These are phyloP conservation scores for Sinocyclocheilus grahami DNA, from an alignment of 2,113 vertebrate genomes.

Conservation along the genomic window DNA sequence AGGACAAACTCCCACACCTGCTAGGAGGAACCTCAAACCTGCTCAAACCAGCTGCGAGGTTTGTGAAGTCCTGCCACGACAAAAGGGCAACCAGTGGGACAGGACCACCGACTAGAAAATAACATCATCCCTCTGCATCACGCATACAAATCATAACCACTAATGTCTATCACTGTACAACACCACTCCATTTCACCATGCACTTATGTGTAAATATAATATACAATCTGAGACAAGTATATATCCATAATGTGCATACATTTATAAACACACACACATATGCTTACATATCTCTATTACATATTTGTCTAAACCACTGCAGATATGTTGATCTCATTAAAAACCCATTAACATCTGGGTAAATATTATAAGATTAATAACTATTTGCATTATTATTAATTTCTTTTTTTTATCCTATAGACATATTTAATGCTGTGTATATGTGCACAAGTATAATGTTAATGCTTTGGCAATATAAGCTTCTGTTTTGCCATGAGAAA, in stretches of 20 bases:
- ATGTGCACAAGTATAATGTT: neutral
- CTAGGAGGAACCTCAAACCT: neutral
- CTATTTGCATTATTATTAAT: too few relatives aligned
- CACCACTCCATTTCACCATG: neutral
- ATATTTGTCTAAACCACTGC: neutral
- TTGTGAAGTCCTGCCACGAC: slow-evolving; percentile 15
- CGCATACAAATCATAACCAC: slow-evolving; percentile 3
- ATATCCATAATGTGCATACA: neutral
- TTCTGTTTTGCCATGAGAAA: slow-evolving; percentile 5
- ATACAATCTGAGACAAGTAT: neutral
- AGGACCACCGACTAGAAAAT: slow-evolving; percentile 5
- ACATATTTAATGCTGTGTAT: neutral
- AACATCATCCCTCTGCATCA: slow-evolving; percentile 4
- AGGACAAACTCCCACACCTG: slow-evolving; percentile 15
- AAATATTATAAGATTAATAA: too few relatives aligned
- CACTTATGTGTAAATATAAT: neutral
- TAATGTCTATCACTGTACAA: neutral
- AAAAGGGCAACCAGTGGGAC: slow-evolving; percentile 31
- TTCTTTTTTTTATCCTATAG: neutral
- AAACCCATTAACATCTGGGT: neutral
- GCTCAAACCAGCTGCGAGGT: neutral
- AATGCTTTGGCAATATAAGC: neutral
- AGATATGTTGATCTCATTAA: neutral
- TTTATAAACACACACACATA: too few relatives aligned
- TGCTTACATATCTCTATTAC: too few relatives aligned